Evolutionary conservation across 2,888 invertebrate species (phyloP).

Genomic region (Euzetes globulus): DNA sequence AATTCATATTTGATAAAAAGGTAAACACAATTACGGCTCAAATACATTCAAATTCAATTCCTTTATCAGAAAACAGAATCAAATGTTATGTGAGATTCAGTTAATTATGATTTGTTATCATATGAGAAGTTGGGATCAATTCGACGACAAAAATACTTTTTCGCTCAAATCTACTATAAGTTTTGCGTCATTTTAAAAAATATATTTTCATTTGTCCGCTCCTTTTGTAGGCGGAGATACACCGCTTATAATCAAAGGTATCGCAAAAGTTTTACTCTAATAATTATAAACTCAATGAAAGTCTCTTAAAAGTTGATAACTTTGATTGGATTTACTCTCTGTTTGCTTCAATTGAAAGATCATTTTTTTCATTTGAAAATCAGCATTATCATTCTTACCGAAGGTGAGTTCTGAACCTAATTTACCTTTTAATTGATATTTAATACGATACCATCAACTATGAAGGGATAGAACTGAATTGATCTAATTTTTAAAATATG

Average conservation of each 20-base stretch:
- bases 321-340: too few species aligned
- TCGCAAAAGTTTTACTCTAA: background rate
- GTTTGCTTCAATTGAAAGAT: too few species aligned
- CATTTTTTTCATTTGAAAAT: too few species aligned
- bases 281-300: background rate
- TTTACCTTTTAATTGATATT: too few species aligned
- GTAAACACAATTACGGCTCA: background rate
- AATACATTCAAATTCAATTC: conserved; percentile 1
- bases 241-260: background rate
- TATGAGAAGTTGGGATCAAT: background rate
- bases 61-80: background rate
- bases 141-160: background rate
- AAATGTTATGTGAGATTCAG: background rate
- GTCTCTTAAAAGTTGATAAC: background rate
- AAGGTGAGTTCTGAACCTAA: too few species aligned
- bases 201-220: background rate
- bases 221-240: background rate
- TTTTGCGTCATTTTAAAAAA: conserved; percentile 8
- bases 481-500: too few species aligned
- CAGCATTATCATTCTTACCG: too few species aligned
- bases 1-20: conserved; percentile 6
- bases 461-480: too few species aligned
- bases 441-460: too few species aligned
- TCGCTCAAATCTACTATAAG: background rate
- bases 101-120: conserved; percentile 1